Conservation (phyloP, 2,888 invertebrate species). For the Mechanitis mazaeus region DNA sequence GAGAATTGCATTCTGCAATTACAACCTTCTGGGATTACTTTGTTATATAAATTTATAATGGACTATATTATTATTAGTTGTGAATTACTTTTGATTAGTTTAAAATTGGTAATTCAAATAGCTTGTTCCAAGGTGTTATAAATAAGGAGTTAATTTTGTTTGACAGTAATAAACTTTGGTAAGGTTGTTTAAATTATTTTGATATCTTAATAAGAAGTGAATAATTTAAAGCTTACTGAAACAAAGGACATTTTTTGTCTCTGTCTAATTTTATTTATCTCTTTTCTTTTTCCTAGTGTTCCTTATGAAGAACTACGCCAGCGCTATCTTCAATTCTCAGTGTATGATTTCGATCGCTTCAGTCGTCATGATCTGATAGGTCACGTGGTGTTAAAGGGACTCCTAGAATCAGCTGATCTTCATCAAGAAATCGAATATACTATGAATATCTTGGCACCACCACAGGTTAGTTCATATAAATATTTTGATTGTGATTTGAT, state of each 20-base stretch:
- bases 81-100: too few relatives aligned
- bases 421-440: slow-evolving; percentile 89
- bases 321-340: slow-evolving; percentile 88
- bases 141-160: not conserved
- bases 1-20: slow-evolving; percentile 12
- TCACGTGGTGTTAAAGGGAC: slow-evolving; percentile 87
- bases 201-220: not conserved
- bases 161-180: not conserved
- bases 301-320: slow-evolving; percentile 84
- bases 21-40: not conserved
- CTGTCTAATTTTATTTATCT: not conserved
- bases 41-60: not conserved
- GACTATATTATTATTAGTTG: not conserved
- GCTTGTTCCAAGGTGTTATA: not conserved
- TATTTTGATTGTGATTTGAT: not conserved
- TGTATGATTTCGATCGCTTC: slow-evolving; percentile 93
- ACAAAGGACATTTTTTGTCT: not conserved
- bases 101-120: too few relatives aligned
- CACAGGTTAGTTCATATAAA: slow-evolving; percentile 75
- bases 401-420: slow-evolving; percentile 86
- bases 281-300: slow-evolving; percentile 68
- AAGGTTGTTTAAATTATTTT: not conserved
- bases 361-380: slow-evolving; percentile 92
- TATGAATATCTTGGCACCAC: slow-evolving; percentile 88
- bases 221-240: not conserved